A percentile compares a stretch with the other conserved stretches of the same genome.
phyloP scores from a whole-genome alignment of 2,888 invertebrate species.

The Tiphia femorata region DNA sequence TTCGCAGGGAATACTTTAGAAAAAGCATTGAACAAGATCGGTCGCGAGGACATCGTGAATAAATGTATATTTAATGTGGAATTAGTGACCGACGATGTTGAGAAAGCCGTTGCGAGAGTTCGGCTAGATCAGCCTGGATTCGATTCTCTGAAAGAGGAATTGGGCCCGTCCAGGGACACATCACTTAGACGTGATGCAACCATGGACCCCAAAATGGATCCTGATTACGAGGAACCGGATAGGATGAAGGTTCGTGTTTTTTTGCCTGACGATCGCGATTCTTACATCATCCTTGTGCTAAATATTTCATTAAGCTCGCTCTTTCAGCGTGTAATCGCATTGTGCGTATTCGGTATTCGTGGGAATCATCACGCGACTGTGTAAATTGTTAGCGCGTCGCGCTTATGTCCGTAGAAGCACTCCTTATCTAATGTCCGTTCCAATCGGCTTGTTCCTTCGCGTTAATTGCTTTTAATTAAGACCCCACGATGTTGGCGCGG shows the following conservation, averaged over 20 bases:
- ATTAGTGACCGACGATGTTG: constrained; percentile 80
- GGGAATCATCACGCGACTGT: no score
- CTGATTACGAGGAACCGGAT: constrained; percentile 74
- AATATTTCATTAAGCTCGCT: no score
- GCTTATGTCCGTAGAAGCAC: no score
- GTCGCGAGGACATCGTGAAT: constrained; percentile 84
- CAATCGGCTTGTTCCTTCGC: no score
- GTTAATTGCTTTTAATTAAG: no score
- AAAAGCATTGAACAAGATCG: constrained; percentile 82
- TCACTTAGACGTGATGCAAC: constrained; percentile 78
- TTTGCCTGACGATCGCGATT: no score
- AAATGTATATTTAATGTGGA: constrained; percentile 82
- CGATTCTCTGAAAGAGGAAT: constrained; percentile 78
- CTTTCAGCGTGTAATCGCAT: no score
- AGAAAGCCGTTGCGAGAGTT: constrained; percentile 72
- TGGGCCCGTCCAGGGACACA: constrained; percentile 80
- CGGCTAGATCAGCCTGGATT: constrained; percentile 73
- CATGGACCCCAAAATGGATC: constrained; percentile 72
- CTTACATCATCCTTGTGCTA: no score
- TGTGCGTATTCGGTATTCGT: no score
- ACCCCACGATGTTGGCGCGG: no score
- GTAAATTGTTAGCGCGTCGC: no score
- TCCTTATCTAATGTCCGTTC: no score
- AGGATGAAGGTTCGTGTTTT: constrained; percentile 77
- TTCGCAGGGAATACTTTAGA: constrained; percentile 80